Conservation (phyloP, 1,140 invertebrate species). For the Drusus annulatus region DNA sequence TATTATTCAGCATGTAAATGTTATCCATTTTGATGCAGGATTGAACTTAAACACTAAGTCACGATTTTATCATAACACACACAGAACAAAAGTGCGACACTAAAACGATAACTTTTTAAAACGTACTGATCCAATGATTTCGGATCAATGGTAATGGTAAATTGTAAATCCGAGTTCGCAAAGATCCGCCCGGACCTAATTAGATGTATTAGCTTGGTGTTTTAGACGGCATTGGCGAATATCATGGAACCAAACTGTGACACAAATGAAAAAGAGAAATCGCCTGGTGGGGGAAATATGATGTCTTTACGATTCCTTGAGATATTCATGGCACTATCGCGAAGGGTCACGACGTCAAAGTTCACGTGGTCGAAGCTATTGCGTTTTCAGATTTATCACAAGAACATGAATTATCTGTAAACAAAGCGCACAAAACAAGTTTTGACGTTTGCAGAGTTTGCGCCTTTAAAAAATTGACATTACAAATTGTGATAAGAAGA, state of each 20-base stretch:
- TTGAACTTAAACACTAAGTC: slow-evolving; percentile 36
- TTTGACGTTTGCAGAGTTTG: slow-evolving; percentile 22
- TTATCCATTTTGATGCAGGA: slow-evolving; percentile 48
- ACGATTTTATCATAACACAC: slow-evolving; percentile 39
- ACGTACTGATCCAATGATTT: neutral
- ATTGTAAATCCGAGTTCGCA: neutral
- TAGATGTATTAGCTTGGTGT: slow-evolving; percentile 23
- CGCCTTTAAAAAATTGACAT: neutral
- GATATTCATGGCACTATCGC: slow-evolving; percentile 40
- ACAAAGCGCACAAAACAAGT: slow-evolving; percentile 38
- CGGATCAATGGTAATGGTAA: neutral
- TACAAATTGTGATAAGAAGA: neutral
- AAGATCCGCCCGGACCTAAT: slow-evolving; percentile 19
- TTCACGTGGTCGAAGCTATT: slow-evolving; percentile 30
- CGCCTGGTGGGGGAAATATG: slow-evolving; percentile 48
- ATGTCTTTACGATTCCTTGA: slow-evolving; percentile 31
- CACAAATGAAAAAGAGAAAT: slow-evolving; percentile 53
- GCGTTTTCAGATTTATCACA: slow-evolving; percentile 32
- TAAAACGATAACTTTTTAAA: neutral
- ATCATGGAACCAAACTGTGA: slow-evolving; percentile 8
- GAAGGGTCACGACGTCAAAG: slow-evolving; percentile 39
- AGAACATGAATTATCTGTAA: slow-evolving; percentile 9
- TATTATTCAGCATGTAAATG: slow-evolving; percentile 54
- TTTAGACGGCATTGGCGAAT: slow-evolving; percentile 23
- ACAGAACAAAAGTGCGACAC: slow-evolving; percentile 8